These are phyloP conservation scores for Liposcelis brunnea DNA, from an alignment of 2,888 invertebrate species.

Conservation along the genomic window DNA sequence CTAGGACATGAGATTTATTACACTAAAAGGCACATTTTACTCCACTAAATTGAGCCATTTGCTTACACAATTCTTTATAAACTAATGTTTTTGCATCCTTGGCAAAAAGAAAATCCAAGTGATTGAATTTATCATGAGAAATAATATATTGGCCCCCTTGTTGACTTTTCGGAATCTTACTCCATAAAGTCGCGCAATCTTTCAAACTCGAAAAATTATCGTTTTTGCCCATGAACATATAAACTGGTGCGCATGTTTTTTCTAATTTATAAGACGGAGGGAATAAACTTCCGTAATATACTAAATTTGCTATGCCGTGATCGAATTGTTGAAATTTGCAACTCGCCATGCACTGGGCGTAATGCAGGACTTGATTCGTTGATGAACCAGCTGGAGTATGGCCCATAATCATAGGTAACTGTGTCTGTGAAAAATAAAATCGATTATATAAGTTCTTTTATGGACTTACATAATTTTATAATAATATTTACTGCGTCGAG, in stretches of 20 bases:
- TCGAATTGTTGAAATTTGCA: conserved; percentile 31
- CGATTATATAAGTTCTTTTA: no score
- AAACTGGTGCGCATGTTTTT: conserved; percentile 38
- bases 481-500: conserved; percentile 32
- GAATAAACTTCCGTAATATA: conserved; percentile 30
- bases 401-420: conserved; percentile 48
- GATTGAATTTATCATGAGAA: no score
- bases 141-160: no score
- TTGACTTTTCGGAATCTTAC: no score
- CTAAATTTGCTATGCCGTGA: conserved; percentile 32
- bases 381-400: conserved; percentile 54
- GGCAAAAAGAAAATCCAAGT: conserved; percentile 18
- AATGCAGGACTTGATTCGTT: conserved; percentile 52
- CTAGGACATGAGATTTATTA: no score
- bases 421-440: conserved; percentile 36
- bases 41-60: no score
- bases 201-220: no score
- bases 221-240: conserved; percentile 41
- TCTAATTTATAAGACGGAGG: conserved; percentile 41
- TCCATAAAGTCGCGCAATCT: no score
- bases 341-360: conserved; percentile 37
- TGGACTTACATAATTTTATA: no score
- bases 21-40: no score
- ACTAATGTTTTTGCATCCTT: conserved; percentile 13
- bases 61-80: conserved; percentile 11